A percentile compares a stretch with the other conserved stretches of the same genome.
Evolutionary conservation across 2,888 invertebrate genomes (phyloP).

Genomic region (Rhamnusium bicolor): DNA sequence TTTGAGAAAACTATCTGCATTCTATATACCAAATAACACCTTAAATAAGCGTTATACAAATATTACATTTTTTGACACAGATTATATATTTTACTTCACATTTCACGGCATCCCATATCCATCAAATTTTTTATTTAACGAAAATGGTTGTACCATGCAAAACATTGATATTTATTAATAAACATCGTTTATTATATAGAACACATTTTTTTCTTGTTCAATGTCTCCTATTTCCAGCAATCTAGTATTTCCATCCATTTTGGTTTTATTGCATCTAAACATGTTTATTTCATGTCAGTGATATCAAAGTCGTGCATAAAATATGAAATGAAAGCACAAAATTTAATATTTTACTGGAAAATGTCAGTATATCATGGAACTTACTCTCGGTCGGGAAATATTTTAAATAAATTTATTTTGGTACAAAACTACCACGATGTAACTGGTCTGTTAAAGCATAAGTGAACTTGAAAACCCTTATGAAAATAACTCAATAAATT

Average conservation of each 20-base stretch:
- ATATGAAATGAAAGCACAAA: conserved; percentile 1
- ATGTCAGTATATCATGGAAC: conserved; percentile 21
- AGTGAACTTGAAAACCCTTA: not conserved
- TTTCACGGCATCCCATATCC: no score
- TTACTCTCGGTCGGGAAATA: not conserved
- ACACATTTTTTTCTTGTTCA: not conserved
- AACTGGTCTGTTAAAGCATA: not conserved
- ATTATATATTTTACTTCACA: no score
- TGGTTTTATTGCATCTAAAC: conserved; percentile 22
- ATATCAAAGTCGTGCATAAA: conserved; percentile 17
- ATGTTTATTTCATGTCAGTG: conserved; percentile 17
- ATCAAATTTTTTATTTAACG: no score
- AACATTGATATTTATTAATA: not conserved
- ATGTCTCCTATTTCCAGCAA: not conserved
- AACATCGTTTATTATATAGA: not conserved
- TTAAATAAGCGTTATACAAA: no score
- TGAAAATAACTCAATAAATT: not conserved
- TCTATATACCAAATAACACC: no score
- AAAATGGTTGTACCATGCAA: not conserved
- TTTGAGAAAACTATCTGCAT: no score
- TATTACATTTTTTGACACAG: no score
- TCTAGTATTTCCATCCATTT: not conserved
- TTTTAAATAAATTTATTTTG: not conserved
- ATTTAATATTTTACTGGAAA: conserved; percentile 25
- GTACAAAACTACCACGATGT: not conserved